Evolutionary conservation across 2,888 invertebrate genomes (phyloP).

Genomic region (Pharmacophagus antenor): DNA sequence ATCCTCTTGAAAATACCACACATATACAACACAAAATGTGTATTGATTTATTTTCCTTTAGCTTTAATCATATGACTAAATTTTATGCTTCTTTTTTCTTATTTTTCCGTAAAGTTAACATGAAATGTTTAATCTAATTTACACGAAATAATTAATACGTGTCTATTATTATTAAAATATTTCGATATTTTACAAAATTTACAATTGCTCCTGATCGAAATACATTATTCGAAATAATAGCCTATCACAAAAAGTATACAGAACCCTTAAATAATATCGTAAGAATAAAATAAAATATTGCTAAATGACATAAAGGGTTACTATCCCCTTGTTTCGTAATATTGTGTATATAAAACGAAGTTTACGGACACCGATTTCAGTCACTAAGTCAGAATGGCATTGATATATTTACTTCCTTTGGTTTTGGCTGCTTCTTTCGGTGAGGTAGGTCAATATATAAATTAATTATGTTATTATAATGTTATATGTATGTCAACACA

Average conservation of each 20-base stretch:
- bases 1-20: no score
- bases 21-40: no score
- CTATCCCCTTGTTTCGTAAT: slow-evolving; percentile 20
- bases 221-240: neutral
- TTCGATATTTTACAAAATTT: slow-evolving; percentile 5
- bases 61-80: no score
- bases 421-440: slow-evolving; percentile 17
- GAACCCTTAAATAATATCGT: slow-evolving; percentile 17
- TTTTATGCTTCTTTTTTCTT: no score
- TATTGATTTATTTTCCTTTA: no score
- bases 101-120: neutral
- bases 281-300: slow-evolving; percentile 1
- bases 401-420: slow-evolving; percentile 22
- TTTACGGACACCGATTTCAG: slow-evolving; percentile 10
- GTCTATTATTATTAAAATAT: slow-evolving; percentile 4
- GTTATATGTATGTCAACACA: no score
- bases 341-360: slow-evolving; percentile 26
- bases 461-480: neutral
- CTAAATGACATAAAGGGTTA: slow-evolving; percentile 9
- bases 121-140: slow-evolving; percentile 4
- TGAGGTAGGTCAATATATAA: slow-evolving; percentile 14
- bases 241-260: slow-evolving; percentile 4
- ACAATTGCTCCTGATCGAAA: slow-evolving; percentile 6
- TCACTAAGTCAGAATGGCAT: slow-evolving; percentile 18
- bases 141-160: slow-evolving; percentile 14